Base-by-base conservation (phyloP, 2,113 vertebrate species). In the Hippopotamus amphibius region DNA sequence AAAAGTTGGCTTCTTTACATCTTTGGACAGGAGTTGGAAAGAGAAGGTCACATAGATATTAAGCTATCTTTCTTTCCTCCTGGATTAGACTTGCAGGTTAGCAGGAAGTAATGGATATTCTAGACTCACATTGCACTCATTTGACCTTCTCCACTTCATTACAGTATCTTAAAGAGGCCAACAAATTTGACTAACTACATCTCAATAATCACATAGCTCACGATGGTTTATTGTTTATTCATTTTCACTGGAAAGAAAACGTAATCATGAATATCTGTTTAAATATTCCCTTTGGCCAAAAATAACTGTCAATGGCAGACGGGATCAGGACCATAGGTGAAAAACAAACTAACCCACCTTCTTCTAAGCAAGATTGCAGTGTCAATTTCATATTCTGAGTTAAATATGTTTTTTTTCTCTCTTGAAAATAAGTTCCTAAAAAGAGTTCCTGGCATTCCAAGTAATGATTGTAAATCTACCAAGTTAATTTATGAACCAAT, bases 401-500 rank as follows among this genome's bases (percentile, higher is more conserved):
- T 96, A 94, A 93, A 74, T 7, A 22, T n/a, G 14, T 28, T 65
- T 89, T 72, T 72, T 96, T 95, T 97, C 50, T 89, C 66, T 96
- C 33, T 53, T 87, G 92, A 97, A 96, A 96, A 90, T 97, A 28
- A 97, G 91, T 98, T 97, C 91, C 97, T 98, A 95, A 98, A 98
- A 98, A 97, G 61, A 98, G 95, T 98, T 97, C 61, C 43, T 98
- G 95, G 94, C 95, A 96, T 97, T 95, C 96, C 83, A 97, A 96
- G 93, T 94, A 95, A 97, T 96, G 85, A 97, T 90, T 93, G 50
- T 98, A 98, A 98, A 98, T 98, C 96, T 90, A 96, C 76, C 87
- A 88, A 94, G 95, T 95, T 98, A 99, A 98, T 98, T 98, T 98
- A 97, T 98, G 93, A 97, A 98, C 96, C 96, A 98, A 95, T 97